Percentiles rank a stretch among this genome's conserved stretches.
These are phyloP conservation scores for Notechis scutatus DNA, from an alignment of 2,113 vertebrate genomes.

Conservation along the genomic window DNA sequence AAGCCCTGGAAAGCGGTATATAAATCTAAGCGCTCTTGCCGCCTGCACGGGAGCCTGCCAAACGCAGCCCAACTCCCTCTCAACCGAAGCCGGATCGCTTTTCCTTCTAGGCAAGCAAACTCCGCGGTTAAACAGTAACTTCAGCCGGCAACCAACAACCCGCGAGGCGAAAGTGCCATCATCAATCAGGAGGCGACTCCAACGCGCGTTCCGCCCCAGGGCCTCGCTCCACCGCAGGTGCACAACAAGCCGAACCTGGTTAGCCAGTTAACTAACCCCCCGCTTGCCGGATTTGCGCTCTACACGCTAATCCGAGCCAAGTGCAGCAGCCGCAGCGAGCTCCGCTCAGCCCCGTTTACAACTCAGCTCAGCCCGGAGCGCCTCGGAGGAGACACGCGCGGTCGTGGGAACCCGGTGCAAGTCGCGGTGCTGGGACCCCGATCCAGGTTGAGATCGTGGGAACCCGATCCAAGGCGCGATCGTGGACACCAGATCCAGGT, in stretches of 20 bases:
- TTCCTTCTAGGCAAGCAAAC: not conserved
- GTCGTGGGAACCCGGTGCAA: not conserved
- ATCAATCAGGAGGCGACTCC: not conserved
- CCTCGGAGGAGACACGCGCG: not conserved
- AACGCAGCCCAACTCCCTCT: not conserved
- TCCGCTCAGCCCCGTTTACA: not conserved
- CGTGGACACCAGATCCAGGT: too few species aligned
- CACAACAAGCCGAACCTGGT: not conserved
- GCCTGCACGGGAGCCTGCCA: not conserved
- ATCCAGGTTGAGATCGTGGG: too few species aligned
- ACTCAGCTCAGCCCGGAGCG: not conserved
- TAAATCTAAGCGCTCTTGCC: not conserved
- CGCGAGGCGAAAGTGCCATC: not conserved
- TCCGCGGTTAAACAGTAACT: not conserved
- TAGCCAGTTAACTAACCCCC: not conserved
- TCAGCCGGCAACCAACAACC: not conserved
- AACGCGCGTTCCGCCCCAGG: not conserved
- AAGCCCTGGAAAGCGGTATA: not conserved
- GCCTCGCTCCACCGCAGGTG: not conserved
- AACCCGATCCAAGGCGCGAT: too few species aligned
- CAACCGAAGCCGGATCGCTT: not conserved
- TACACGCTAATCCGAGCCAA: not conserved
- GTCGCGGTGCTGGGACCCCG: too few species aligned
- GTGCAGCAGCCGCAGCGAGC: not conserved
- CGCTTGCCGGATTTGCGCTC: not conserved